A percentile compares a stretch with the other conserved stretches of the same genome.
These are phyloP conservation scores for Rhineura floridana DNA, from an alignment of 2,113 vertebrate genomes.

Conservation along the genomic window DNA sequence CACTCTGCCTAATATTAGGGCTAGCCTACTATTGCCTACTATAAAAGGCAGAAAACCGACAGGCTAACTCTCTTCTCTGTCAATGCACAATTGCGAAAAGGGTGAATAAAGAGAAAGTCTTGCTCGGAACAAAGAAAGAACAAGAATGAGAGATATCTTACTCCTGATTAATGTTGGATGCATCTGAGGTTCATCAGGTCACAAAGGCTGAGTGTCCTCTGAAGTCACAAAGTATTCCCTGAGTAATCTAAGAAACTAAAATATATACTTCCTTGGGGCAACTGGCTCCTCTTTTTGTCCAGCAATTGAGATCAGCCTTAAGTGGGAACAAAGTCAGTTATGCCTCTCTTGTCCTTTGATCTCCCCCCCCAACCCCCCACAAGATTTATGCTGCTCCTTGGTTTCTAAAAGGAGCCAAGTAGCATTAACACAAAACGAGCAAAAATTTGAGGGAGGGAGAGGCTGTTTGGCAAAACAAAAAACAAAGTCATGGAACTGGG, in stretches of 20 bases:
- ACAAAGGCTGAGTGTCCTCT: constrained; percentile 40
- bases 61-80: neutral
- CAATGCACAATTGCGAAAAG: neutral
- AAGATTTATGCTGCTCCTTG: constrained; percentile 36
- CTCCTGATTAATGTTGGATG: neutral
- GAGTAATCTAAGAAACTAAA: constrained; percentile 63
- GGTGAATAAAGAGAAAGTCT: constrained; percentile 20
- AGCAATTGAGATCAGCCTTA: constrained; percentile 2
- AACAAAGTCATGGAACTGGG: constrained; percentile 26
- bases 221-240: constrained; percentile 64
- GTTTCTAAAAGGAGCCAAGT: constrained; percentile 35
- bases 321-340: neutral
- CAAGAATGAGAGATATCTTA: constrained; percentile 1
- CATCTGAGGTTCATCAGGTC: constrained; percentile 28
- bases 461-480: constrained; percentile 37
- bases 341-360: neutral
- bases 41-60: no score
- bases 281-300: constrained; percentile 53
- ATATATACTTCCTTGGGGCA: constrained; percentile 35
- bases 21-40: no score
- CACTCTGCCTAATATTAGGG: neutral
- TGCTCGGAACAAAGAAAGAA: neutral
- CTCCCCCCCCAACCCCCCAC: constrained; percentile 34
- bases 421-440: accelerated
- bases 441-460: constrained; percentile 42